A percentile compares a stretch with the other conserved stretches of the same genome.
Conservation (phyloP, 2,113 vertebrate species). For the Nematolebias whitei region DNA sequence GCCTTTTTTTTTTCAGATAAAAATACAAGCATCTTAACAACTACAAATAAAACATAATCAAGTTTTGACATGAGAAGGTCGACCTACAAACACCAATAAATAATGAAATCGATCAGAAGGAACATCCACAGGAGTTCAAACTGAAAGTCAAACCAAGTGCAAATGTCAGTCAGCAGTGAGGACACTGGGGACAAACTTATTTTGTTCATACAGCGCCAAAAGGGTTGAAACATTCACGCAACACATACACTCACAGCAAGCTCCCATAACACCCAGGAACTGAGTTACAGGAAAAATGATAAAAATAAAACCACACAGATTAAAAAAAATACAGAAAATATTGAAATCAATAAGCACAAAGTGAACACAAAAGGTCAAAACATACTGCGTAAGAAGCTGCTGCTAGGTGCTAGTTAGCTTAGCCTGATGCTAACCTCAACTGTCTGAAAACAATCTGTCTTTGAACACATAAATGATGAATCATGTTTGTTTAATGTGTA, state of each 20-base stretch:
- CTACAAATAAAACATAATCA: constrained; percentile 15
- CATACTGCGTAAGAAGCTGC: neutral
- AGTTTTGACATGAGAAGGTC: constrained; percentile 11
- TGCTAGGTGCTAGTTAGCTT: too few species aligned
- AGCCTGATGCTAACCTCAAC: neutral
- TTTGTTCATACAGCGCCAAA: constrained; percentile 27
- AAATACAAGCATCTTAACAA: constrained; percentile 1
- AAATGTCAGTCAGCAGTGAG: constrained; percentile 46
- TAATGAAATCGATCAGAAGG: constrained; percentile 31
- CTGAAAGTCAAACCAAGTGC: constrained; percentile 32
- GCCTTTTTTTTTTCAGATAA: constrained; percentile 28
- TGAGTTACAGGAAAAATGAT: constrained; percentile 2
- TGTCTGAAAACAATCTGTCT: neutral
- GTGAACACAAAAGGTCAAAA: neutral
- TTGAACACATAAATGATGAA: neutral
- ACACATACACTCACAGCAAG: neutral
- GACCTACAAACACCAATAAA: constrained; percentile 37
- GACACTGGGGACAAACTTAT: constrained; percentile 26
- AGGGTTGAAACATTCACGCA: constrained; percentile 17
- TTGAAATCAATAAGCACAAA: neutral
- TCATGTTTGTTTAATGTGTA: neutral
- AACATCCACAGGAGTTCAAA: constrained; percentile 29
- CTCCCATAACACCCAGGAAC: constrained; percentile 4
- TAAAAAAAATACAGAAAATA: constrained; percentile 15
- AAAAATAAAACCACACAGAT: constrained; percentile 2